Base-by-base conservation (phyloP, 2,888 invertebrate genomes). In the Hyles lineata region DNA sequence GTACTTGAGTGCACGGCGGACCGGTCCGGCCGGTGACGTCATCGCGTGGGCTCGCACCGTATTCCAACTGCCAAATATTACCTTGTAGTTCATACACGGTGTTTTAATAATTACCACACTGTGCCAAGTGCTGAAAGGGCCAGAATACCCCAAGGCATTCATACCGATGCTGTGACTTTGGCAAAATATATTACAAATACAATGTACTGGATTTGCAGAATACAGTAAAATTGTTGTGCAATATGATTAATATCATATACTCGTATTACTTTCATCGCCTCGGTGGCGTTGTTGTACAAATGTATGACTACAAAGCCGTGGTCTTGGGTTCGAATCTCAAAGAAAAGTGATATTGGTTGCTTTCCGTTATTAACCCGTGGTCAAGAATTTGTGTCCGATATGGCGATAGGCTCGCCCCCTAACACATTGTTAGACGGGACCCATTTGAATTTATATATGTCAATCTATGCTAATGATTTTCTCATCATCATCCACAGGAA, bases 1-100 rank as follows among this genome's bases (percentile, higher is more conserved):
- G 67, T 77, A 78, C 71, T 69, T 73, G 70, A 78, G 81, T 80
- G 79, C 79, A 80, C 73, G 77, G 71, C 75, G 75, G 87, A 89
- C 89, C 86, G 86, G 89, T 89, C 76, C 75, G 72, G 74, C 25
- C 35, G 8, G n/a, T 88, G 87, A 87, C 88, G 88, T 89, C 87
- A 89, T 63, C 76, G 67, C 73, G 85, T 85, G 79, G 85, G 86
- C 75, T 73, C 79, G 70, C n/a, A 43, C 23, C 19, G 77, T 80
- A 61, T 82, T 80, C 80, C 82, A 82, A 76, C 76, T 75, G 71
- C 29, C 69, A 59, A 72, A 72, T 75, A 70, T 72, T 71, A 70
- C 70, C 71, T 72, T 73, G 59, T 71, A 73, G 75, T 78, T 74
- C 73, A 52, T 32, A 70, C 74, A 73, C 61, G 58, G 35, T 29